Conservation (phyloP, 2,888 invertebrate genomes). For the Macropis europaea region DNA sequence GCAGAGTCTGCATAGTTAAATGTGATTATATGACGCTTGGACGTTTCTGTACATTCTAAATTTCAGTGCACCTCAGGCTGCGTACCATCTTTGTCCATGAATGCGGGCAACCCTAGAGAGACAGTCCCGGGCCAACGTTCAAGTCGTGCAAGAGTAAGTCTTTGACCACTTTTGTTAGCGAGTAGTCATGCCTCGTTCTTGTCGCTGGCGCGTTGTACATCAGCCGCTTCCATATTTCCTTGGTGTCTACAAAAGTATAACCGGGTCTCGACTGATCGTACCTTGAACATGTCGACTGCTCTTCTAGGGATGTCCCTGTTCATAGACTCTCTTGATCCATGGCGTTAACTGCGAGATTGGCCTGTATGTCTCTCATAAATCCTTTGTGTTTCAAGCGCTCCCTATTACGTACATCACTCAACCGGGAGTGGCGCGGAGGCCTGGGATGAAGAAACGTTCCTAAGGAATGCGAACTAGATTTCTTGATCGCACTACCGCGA, state of each 20-base stretch:
- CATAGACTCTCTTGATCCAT: constrained; percentile 71
- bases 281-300: constrained; percentile 69
- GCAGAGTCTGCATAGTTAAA: constrained; percentile 66
- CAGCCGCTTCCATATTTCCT: constrained; percentile 44
- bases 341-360: constrained; percentile 70
- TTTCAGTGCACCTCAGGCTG: constrained; percentile 74
- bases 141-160: constrained; percentile 73
- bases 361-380: constrained; percentile 67
- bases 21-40: constrained; percentile 65
- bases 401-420: constrained; percentile 69
- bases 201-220: constrained; percentile 57
- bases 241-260: constrained; percentile 19
- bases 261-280: constrained; percentile 67
- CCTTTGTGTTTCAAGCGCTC: constrained; percentile 70
- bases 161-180: constrained; percentile 69
- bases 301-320: constrained; percentile 68
- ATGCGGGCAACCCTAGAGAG: constrained; percentile 71
- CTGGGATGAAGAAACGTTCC: constrained; percentile 69
- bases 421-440: constrained; percentile 70
- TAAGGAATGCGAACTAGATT: constrained; percentile 69
- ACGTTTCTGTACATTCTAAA: constrained; percentile 72
- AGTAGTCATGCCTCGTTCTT: constrained; percentile 67
- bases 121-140: constrained; percentile 71
- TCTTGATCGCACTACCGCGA: constrained; percentile 68
- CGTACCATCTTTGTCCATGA: constrained; percentile 75